These are phyloP conservation scores for Pseudopipra pipra DNA, from an alignment of 2,113 vertebrate genomes.

Conservation along the genomic window DNA sequence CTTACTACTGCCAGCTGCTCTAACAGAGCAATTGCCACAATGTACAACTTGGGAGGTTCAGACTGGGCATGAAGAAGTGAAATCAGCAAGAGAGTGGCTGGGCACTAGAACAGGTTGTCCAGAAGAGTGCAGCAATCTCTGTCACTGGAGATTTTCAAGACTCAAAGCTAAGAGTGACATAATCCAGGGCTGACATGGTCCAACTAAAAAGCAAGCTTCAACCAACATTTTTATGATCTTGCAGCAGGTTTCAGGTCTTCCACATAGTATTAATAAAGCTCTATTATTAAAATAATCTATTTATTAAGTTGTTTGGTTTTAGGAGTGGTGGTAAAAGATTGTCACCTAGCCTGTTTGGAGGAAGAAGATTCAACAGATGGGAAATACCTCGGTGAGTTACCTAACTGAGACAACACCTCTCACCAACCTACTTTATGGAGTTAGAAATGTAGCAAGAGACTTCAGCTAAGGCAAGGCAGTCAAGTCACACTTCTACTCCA, in stretches of 20 bases:
- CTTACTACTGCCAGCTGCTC: neutral
- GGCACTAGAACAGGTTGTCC: neutral
- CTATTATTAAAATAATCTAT: conserved; percentile 17
- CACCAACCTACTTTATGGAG: neutral
- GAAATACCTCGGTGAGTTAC: neutral
- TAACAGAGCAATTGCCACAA: neutral
- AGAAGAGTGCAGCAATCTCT: neutral
- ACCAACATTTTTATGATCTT: neutral
- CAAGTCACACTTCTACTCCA: neutral
- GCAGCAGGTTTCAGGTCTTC: neutral
- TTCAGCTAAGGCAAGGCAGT: neutral
- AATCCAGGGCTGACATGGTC: neutral
- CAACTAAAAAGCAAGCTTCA: neutral
- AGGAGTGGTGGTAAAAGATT: conserved; percentile 14
- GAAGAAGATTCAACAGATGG: neutral
- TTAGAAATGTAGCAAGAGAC: neutral
- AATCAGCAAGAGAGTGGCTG: neutral
- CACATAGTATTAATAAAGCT: neutral
- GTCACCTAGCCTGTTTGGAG: conserved; percentile 44
- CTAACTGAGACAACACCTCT: neutral
- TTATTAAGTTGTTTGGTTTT: conserved; percentile 24
- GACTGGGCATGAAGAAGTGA: neutral
- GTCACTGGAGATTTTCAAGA: neutral
- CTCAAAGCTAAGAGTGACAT: neutral
- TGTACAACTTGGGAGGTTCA: neutral